Conservation (phyloP, 2,113 vertebrate species). For the Bos javanicus region DNA sequence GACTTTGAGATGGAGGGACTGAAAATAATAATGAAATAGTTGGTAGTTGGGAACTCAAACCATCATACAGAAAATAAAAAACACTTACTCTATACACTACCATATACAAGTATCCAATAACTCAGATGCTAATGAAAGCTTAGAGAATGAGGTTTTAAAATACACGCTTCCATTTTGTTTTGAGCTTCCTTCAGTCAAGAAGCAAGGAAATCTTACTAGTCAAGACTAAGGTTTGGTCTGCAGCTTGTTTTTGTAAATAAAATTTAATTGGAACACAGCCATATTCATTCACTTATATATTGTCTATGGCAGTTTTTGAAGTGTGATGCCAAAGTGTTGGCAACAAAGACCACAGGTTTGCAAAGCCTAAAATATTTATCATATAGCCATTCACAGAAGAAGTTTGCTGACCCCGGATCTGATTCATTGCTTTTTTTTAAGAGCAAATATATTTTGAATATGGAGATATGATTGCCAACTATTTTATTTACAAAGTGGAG, state of each 20-base stretch:
- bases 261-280: neutral
- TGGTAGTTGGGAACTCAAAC: neutral
- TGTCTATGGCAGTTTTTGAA: neutral
- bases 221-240: neutral
- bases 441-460: slow-evolving; percentile 34
- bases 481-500: neutral
- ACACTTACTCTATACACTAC: neutral
- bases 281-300: neutral
- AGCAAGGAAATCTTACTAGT: neutral
- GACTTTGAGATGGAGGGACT: neutral
- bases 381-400: neutral
- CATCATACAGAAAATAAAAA: slow-evolving; percentile 8
- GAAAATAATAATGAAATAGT: neutral
- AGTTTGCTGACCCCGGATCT: neutral
- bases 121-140: neutral
- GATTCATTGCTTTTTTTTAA: neutral
- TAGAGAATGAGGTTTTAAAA: slow-evolving; percentile 11
- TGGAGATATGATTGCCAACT: neutral
- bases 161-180: neutral
- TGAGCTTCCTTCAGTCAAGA: slow-evolving; percentile 7
- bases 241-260: neutral
- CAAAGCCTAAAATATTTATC: slow-evolving; percentile 1
- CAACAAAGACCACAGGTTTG: neutral
- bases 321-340: neutral
- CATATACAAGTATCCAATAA: neutral